Base-by-base conservation (phyloP, 2,113 vertebrate genomes). In the Microcebus jonahi region DNA sequence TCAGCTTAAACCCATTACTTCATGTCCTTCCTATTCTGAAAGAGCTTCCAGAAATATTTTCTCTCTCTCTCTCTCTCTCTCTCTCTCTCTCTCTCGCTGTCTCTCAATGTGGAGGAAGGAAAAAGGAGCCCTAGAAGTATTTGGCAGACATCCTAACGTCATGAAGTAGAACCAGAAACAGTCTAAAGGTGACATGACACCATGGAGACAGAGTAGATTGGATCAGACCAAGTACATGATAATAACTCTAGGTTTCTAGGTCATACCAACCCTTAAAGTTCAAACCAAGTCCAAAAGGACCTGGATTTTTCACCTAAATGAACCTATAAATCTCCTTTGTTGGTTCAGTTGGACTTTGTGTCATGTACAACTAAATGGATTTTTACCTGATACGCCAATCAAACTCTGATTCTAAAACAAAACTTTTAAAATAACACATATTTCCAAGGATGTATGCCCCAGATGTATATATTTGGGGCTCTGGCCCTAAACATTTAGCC, bases 361-460 rank as follows among this genome's bases (percentile, higher is more conserved):
- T 68, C 75, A 96, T 48, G 88, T 77, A 73, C 7, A 63, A 48
- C n/a, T 86, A 27, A 81, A 88, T 1, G 6, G n/a, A 70, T 63
- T 84, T 87, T 94, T 48, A 91, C 23, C 34, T 79, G 53, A 80
- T 23, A 61, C 0, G 65, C 10, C 48, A n/a, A 90, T 45, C 17
- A 88, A 93, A 88, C 6, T 6, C n/a, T 75, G 89, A 85, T 57
- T 81, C 36, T 83, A 83, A 92, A 95, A 75, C 20, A 89, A 92
- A 92, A 55, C 9, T 50, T 95, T 48, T 17, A 55, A 76, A 96
- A 65, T 42, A 93, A 65, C 6, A 83, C 8, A 70, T 12, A 88
- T 7, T 80, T 71, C 5, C 31, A 42, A 84, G 5, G 23, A 71
- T 55, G 53, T 36, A 39, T 42, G 27, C 36, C 75, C 25, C 31